phyloP scores from a whole-genome alignment of 2,797 vertebrate genomes.

The Trachurus trachurus region DNA sequence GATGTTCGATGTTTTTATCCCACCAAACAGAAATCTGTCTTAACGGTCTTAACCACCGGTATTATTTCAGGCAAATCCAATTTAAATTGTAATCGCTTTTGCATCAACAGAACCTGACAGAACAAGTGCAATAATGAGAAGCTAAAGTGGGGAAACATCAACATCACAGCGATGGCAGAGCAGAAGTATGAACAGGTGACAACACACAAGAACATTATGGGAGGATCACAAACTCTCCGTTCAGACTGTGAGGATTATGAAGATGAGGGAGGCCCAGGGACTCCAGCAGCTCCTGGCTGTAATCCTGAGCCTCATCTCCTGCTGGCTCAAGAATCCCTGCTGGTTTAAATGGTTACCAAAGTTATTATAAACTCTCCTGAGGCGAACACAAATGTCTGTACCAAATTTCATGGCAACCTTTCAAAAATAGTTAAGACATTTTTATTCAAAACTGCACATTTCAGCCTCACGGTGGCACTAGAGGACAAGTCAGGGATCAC shows the following conservation, averaged over 20 bases:
- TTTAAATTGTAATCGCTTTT: not conserved
- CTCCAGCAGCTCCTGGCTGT: conserved; percentile 92
- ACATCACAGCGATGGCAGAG: conserved; percentile 92
- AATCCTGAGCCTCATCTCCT: conserved; percentile 87
- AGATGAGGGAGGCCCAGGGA: conserved; percentile 91
- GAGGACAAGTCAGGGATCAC: not conserved
- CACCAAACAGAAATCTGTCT: not conserved
- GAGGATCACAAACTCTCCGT: conserved; percentile 92
- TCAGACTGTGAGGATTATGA: conserved; percentile 93
- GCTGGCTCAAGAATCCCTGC: conserved; percentile 89
- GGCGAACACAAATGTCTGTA: not conserved
- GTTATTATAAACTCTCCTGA: not conserved
- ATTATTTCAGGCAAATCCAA: not conserved
- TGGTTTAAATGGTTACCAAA: conserved; percentile 8
- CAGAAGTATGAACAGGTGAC: conserved; percentile 96
- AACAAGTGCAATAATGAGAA: conserved; percentile 82
- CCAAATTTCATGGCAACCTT: not conserved
- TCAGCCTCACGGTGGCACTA: not conserved
- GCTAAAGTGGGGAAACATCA: conserved; percentile 87
- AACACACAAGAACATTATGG: conserved; percentile 93
- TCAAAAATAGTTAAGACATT: not conserved
- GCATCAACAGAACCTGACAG: conserved; percentile 6
- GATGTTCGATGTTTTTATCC: not conserved
- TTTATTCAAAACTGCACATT: not conserved
- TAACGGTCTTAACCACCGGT: not conserved